Conservation (phyloP, 2,797 vertebrate species). For the Clarias fuscus region DNA sequence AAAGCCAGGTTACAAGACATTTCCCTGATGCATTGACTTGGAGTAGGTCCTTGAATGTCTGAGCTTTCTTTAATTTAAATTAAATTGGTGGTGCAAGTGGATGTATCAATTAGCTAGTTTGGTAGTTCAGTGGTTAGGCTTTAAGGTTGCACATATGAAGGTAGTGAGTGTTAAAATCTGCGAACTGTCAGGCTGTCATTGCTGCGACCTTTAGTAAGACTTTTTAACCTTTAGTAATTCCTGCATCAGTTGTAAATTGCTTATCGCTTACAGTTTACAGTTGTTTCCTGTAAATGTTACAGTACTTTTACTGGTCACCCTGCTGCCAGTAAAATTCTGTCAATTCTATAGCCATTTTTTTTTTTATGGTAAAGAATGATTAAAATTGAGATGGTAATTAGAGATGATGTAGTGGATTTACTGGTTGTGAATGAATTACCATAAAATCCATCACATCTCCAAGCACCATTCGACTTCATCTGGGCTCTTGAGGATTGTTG, state of each 20-base stretch:
- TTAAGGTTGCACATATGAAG: not conserved
- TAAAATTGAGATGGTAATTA: not conserved
- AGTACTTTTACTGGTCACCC: not conserved
- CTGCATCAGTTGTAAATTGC: not conserved
- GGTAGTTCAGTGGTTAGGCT: not conserved
- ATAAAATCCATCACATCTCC: not conserved
- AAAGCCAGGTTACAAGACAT: too few relatives aligned
- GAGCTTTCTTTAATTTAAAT: not conserved
- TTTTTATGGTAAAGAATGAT: not conserved
- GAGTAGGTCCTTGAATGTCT: too few relatives aligned
- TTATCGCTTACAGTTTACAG: not conserved
- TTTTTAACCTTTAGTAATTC: not conserved
- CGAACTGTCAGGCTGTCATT: too few relatives aligned
- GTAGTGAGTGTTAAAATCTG: not conserved
- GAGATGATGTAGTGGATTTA: not conserved
- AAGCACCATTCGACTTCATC: not conserved
- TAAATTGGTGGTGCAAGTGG: not conserved
- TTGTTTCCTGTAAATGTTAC: not conserved
- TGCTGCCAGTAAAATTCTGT: not conserved
- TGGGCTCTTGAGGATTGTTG: too few relatives aligned
- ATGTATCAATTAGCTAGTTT: not conserved
- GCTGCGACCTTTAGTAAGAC: not conserved
- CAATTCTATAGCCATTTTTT: not conserved
- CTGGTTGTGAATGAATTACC: not conserved
- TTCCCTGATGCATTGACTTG: too few relatives aligned